Conservation (phyloP, 1,140 invertebrate genomes). For the Chlorops oryzae region DNA sequence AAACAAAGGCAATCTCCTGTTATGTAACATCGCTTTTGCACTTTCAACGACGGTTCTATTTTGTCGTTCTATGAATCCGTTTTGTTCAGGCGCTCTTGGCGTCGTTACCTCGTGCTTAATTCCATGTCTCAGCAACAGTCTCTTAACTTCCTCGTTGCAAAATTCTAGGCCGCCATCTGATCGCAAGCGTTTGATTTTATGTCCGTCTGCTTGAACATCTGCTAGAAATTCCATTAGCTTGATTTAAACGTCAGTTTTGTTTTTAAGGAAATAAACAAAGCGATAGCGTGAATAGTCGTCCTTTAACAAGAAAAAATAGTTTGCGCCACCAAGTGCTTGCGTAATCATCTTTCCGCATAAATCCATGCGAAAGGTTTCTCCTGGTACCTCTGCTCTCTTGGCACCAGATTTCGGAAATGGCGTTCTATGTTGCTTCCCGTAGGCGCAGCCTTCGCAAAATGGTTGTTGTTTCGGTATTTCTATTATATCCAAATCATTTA, state of each 20-base stretch:
- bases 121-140: constrained; percentile 12
- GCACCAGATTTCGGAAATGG: neutral
- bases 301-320: constrained; percentile 41
- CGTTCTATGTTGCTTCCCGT: too few relatives aligned
- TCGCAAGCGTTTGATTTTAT: constrained; percentile 20
- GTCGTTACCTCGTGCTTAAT: constrained; percentile 19
- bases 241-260: too few relatives aligned
- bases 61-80: constrained; percentile 48
- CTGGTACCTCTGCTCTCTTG: constrained; percentile 5
- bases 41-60: constrained; percentile 28
- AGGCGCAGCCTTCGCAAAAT: constrained; percentile 29
- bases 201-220: constrained; percentile 4
- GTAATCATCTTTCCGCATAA: constrained; percentile 31
- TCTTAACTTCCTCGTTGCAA: constrained; percentile 19
- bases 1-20: constrained; percentile 10
- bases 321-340: constrained; percentile 29
- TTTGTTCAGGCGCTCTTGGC: too few relatives aligned
- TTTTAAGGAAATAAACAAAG: constrained; percentile 30
- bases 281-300: constrained; percentile 31
- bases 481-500: constrained; percentile 2
- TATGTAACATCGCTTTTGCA: constrained; percentile 20
- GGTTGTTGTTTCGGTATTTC: neutral
- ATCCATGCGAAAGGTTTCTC: constrained; percentile 22
- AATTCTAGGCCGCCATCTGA: constrained; percentile 24
- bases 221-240: constrained; percentile 5